Evolutionary conservation across 2,888 invertebrate species (phyloP), one percentile per base, ranked within the genome.

Genomic region (Cynaeus angustus): DNA sequence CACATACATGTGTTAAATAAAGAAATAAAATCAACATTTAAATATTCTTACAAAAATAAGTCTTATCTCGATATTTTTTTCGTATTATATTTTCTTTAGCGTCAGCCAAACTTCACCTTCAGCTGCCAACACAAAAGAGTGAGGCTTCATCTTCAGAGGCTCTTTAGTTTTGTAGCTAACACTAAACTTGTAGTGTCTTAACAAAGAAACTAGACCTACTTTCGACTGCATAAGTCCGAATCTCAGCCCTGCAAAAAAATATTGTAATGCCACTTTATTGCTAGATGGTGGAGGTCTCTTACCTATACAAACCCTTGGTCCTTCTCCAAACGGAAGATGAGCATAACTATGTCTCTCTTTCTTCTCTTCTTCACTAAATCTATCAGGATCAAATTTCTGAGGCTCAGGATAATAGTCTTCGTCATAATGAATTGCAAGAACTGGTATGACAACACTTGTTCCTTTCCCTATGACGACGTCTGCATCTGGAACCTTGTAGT

Each of bases 391-490:
- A 38, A 75, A 75, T 46, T 66, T 74, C 33, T 74, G 68, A 4
- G 75, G 73, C 37, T 83, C 79, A 45, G 81, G 79, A 56, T 80
- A 84, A 62, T 81, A 55, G 1, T 55, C 38, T 14, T 37, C 16
- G 70, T 83, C 83, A 12, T 77, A 75, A 48, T 84, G 84, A 41
- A 84, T 76, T 14, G 76, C 78, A 43, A 71, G 66, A 7, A 78
- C 70, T 3, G 82, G 79, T 14, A 83, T 77, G 1, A 74, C 21
- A 3, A 82, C 70, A 30, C 58, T 66, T 0, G 78, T 79, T 1
- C 83, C 85, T 55, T 71, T 69, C 50, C 81, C 80, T 8, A 85
- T 71, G 1, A 76, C 70, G 0, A 80, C 53, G 2, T 81, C 74
- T 0, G 78, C 78, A 7, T 72, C 78, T 0, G 83, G 81, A n/a